Base-by-base conservation (phyloP, 2,113 vertebrate genomes). In the Aegypius monachus region DNA sequence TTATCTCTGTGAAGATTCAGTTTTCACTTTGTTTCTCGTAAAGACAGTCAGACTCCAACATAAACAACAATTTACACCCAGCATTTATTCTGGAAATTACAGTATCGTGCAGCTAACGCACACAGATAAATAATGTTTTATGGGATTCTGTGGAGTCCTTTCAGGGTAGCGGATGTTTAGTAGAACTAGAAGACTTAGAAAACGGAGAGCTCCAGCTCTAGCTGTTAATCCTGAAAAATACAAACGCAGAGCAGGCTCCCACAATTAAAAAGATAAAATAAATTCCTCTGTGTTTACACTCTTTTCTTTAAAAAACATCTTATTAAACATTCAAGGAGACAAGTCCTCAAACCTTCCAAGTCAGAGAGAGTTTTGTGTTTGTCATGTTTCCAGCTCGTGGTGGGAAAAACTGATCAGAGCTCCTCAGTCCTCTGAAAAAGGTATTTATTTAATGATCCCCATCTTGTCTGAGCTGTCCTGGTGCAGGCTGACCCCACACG, bases 61-160 rank as follows among this genome's bases (percentile, higher is more conserved):
- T 98, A 98, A 98, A 98, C 96, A 93, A 97, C 96, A 93, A 98
- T 98, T 98, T 98, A 98, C 98, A 95, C 97, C 97, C 98, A 97
- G 97, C 98, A 98, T 98, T 98, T 97, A 98, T 98, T 98, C 98
- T 98, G 98, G 98, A 98, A 98, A 98, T 97, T 96, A 98, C 98
- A 98, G 97, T 97, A 97, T 97, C 98, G 98, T 98, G 98, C 97
- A 36, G 98, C 97, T 98, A 97, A 94, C 97, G 98, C 97, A 67
- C 95, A 88, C 91, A 98, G 97, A 98, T 98, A 98, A 98, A 98
- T 98, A 98, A 98, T 96, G 96, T 98, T 98, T 98, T 97, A 98
- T 98, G 98, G 98, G 98, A 97, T 98, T 97, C 98, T 75, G 96
- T 71, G n/a, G 98, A 98, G 98, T 77, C 97, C 97, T 98, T 98